A percentile compares a stretch with the other conserved stretches of the same genome.
Evolutionary conservation across 2,888 invertebrate genomes (phyloP).

Genomic region (Laothoe populi): DNA sequence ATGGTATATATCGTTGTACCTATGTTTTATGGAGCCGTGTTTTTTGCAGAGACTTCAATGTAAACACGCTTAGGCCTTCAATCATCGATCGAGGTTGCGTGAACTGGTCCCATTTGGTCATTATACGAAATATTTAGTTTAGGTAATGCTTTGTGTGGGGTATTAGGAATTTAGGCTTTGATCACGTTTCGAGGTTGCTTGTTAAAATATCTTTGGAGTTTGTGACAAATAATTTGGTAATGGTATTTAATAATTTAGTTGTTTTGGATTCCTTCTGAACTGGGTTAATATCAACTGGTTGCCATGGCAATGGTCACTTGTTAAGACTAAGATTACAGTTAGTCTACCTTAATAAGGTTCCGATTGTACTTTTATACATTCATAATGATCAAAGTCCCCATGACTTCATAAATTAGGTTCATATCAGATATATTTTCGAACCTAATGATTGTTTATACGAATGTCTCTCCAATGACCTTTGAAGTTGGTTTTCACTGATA

Average conservation of each 20-base stretch:
- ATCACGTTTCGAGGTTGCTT: slow-evolving; percentile 24
- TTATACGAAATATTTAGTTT: slow-evolving; percentile 29
- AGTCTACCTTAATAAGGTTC: too few relatives aligned
- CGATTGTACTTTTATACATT: neutral
- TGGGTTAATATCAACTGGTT: too few relatives aligned
- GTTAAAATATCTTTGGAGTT: neutral
- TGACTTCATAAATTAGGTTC: neutral
- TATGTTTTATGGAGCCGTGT: slow-evolving; percentile 43
- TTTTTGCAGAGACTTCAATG: slow-evolving; percentile 39
- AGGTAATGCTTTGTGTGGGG: slow-evolving; percentile 28
- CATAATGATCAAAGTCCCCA: neutral
- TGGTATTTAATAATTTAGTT: slow-evolving; percentile 2
- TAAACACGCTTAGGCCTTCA: slow-evolving; percentile 40
- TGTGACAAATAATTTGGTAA: neutral
- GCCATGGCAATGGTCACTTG: too few relatives aligned
- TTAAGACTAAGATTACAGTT: too few relatives aligned
- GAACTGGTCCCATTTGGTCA: slow-evolving; percentile 40
- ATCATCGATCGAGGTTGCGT: slow-evolving; percentile 33
- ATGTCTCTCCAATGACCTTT: slow-evolving; percentile 45
- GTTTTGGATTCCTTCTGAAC: too few relatives aligned
- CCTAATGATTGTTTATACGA: slow-evolving; percentile 25
- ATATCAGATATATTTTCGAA: slow-evolving; percentile 5
- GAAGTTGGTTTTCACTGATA: slow-evolving; percentile 44
- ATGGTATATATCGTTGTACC: slow-evolving; percentile 41
- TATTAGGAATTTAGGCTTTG: slow-evolving; percentile 23